phyloP scores from a whole-genome alignment of 2,797 vertebrate genomes.

The Hoplostethus atlanticus region DNA sequence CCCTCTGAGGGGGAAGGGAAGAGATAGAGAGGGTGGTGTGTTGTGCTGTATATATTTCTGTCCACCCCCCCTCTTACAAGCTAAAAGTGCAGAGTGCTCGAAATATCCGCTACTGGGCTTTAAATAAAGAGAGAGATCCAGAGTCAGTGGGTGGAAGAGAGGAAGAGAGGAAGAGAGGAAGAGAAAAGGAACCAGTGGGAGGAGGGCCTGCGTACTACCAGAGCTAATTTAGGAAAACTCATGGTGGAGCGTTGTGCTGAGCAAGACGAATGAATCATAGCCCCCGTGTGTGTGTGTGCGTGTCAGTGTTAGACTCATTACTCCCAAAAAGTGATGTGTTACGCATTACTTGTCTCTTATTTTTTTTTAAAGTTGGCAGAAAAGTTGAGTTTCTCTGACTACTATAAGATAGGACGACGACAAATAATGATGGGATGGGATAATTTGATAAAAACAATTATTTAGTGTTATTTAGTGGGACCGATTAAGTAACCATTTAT shows the following conservation, averaged over 20 bases:
- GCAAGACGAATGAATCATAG: conserved; percentile 59
- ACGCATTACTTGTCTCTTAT: conserved; percentile 1
- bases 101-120: conserved; percentile 61
- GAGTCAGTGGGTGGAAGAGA: conserved; percentile 46
- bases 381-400: no score
- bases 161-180: conserved; percentile 23
- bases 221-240: conserved; percentile 64
- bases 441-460: no score
- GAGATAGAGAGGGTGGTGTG: conserved; percentile 18
- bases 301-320: not conserved
- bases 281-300: conserved; percentile 7
- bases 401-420: no score
- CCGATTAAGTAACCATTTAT: no score
- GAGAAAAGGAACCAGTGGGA: conserved; percentile 71
- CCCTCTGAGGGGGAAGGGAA: not conserved
- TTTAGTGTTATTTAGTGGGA: no score
- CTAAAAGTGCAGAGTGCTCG: conserved; percentile 35
- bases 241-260: conserved; percentile 52
- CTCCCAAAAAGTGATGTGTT: not conserved
- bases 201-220: conserved; percentile 55
- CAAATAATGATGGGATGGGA: no score
- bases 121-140: conserved; percentile 60
- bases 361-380: not conserved
- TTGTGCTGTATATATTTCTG: conserved; percentile 25
- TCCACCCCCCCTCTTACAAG: conserved; percentile 11